These are phyloP conservation scores for Porphyrio hochstetteri DNA, from an alignment of 2,113 vertebrate species.

Conservation along the genomic window DNA sequence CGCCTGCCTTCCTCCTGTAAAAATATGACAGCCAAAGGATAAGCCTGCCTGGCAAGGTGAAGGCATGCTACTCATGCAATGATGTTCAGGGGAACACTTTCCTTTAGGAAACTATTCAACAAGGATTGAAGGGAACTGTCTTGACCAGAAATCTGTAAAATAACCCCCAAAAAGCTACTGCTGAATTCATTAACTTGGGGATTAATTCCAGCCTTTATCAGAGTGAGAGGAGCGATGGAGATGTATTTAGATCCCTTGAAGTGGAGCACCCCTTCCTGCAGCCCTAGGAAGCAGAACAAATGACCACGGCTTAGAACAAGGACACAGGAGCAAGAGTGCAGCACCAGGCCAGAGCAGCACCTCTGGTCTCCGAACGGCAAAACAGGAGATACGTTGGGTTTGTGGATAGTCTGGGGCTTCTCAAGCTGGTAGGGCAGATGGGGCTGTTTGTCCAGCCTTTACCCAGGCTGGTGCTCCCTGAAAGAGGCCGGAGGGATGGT, in stretches of 20 bases:
- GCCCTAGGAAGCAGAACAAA: neutral
- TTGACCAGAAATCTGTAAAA: neutral
- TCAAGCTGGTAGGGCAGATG: neutral
- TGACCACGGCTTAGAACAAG: neutral
- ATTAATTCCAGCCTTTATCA: neutral
- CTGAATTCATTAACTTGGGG: neutral
- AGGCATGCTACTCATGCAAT: neutral
- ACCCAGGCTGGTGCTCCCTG: neutral
- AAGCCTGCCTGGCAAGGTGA: neutral
- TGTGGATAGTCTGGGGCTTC: neutral
- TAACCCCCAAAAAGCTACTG: neutral
- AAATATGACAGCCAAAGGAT: neutral
- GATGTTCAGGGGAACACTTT: neutral
- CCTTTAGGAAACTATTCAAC: neutral
- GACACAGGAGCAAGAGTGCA: neutral
- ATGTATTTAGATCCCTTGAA: neutral
- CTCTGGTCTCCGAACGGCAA: neutral
- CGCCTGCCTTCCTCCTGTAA: neutral
- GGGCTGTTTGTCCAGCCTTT: neutral
- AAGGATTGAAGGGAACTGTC: neutral
- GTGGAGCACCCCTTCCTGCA: neutral
- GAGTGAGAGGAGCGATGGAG: neutral
- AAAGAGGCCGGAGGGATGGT: neutral
- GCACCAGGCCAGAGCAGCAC: fast-evolving
- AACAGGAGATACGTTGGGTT: neutral